Evolutionary conservation across 2,888 invertebrate genomes (phyloP).

Genomic region (Drosophila emarginata): DNA sequence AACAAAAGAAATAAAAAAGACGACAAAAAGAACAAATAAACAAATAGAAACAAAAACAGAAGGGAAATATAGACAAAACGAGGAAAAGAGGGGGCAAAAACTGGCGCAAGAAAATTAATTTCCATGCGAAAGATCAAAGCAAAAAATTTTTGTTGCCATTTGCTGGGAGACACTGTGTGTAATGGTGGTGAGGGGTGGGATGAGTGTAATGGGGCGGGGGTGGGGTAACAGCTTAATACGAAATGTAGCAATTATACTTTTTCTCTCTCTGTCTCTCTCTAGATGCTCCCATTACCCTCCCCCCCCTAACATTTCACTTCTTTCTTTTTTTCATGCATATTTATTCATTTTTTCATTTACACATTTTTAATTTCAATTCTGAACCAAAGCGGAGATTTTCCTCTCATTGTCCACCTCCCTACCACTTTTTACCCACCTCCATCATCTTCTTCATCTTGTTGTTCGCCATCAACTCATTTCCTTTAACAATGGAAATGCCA

Average conservation of each 20-base stretch:
- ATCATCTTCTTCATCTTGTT: background rate
- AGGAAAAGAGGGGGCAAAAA: conserved; percentile 22
- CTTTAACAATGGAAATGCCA: conserved; percentile 58
- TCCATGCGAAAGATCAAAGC: conserved; percentile 75
- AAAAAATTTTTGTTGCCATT: conserved; percentile 71
- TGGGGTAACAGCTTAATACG: conserved; percentile 64
- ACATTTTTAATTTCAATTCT: conserved; percentile 75
- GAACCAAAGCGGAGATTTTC: conserved; percentile 51
- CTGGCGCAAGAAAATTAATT: conserved; percentile 63
- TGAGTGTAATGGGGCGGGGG: conserved; percentile 12
- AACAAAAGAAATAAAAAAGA: background rate
- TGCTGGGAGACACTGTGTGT: conserved; percentile 35
- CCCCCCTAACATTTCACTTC: background rate
- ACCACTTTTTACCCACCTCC: conserved; percentile 23
- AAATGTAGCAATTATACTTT: conserved; percentile 72
- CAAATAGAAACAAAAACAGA: background rate
- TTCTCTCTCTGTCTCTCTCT: background rate
- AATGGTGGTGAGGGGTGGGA: background rate
- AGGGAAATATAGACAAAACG: background rate
- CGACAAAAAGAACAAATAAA: conserved; percentile 1
- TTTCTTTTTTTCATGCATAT: conserved; percentile 48
- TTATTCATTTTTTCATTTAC: conserved; percentile 76
- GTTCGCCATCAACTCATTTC: conserved; percentile 43
- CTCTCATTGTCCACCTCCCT: conserved; percentile 12
- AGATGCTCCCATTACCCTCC: background rate